phyloP scores from a whole-genome alignment of 2,888 invertebrate species.

The Tenodera sinensis region DNA sequence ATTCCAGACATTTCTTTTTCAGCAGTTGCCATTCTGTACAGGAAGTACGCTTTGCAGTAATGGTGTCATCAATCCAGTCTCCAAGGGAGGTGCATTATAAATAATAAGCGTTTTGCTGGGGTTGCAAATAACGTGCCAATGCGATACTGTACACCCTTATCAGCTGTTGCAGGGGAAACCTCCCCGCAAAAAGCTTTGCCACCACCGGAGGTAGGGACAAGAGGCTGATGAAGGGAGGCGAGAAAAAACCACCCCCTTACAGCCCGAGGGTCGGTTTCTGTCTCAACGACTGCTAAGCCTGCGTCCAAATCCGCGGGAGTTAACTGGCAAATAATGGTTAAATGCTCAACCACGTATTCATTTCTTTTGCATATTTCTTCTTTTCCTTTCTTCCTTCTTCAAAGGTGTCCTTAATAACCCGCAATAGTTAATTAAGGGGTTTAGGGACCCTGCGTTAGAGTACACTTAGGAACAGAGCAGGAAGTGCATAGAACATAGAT shows the following conservation, averaged over 20 bases:
- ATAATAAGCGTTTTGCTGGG: not conserved
- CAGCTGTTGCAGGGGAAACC: not conserved
- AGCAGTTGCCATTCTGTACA: not conserved
- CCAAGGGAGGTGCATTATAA: not conserved
- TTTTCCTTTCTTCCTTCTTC: too few species aligned
- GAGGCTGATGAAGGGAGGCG: not conserved
- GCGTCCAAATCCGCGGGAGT: too few species aligned
- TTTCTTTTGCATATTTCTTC: too few species aligned
- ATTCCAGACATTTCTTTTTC: not conserved
- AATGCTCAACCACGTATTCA: too few species aligned
- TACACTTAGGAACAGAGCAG: too few species aligned
- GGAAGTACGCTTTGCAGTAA: not conserved
- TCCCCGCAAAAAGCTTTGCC: not conserved
- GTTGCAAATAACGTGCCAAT: slow-evolving; percentile 7
- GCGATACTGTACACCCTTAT: not conserved
- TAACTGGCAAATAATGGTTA: too few species aligned
- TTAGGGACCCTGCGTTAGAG: too few species aligned
- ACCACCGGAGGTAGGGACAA: not conserved
- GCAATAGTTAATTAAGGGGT: too few species aligned
- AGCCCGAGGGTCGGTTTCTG: not conserved
- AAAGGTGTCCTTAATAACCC: too few species aligned
- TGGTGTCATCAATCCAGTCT: not conserved
- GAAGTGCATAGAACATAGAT: too few species aligned
- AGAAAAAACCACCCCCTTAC: not conserved
- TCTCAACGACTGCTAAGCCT: not conserved